Base-by-base conservation (phyloP, 2,888 invertebrate genomes). In the Drepana falcataria region DNA sequence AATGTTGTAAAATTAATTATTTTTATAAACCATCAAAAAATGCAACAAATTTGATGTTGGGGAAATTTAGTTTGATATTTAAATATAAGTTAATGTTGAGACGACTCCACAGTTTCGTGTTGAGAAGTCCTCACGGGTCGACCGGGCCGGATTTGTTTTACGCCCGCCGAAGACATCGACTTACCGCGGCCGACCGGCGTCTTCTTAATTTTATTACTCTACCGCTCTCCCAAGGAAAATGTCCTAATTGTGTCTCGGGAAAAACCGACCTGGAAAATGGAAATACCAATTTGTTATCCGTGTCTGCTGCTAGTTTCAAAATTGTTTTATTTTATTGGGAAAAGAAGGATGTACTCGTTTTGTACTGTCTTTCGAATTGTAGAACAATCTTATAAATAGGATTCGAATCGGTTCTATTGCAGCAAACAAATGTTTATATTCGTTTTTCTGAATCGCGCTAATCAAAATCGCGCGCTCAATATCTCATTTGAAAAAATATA, bases 141-240 rank as follows among this genome's bases (percentile, higher is more conserved):
- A 78, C 74, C 71, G 66, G 70, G 64, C 71, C 78, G 89, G 89
- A 89, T 90, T 89, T 90, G 87, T 90, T 89, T 90, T 89, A 89
- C 84, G 85, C 82, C 79, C 81, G 73, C 76, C 80, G 79, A 85
- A 85, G 86, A 84, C 85, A 79, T 78, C 83, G 87, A 83, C 87
- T 86, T 83, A 85, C 85, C 78, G 80, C 79, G 80, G 77, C 83
- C 80, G 80, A 67, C 71, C 75, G 78, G 81, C 84, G 81, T 80
- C 86, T 87, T 82, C 89, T 89, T 91, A 91, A 91, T 91, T 91
- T 91, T 91, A 91, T 91, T 91, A 91, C 87, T 77, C 73, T 77
- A 79, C 68, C 68, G 75, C 63, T 75, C 81, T 80, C 83, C 63
- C 65, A 78, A 84, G 86, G 80, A 83, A 37, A 81, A 81, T 75